Base-by-base conservation (phyloP, 2,888 invertebrate genomes). In the Coenonympha arcania region DNA sequence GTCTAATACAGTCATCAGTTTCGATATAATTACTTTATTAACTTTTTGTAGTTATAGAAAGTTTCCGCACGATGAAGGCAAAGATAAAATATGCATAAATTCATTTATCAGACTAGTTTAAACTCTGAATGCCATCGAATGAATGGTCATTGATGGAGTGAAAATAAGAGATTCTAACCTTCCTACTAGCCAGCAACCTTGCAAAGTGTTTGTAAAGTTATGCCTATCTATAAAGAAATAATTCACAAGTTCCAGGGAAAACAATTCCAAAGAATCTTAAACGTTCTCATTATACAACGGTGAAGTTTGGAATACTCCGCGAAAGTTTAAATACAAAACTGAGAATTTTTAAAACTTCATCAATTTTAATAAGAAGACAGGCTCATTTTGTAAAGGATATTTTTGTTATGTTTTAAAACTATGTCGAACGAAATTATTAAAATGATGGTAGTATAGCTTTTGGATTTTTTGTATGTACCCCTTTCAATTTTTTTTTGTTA, bases 211-310 rank as follows among this genome's bases (percentile, higher is more conserved):
- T 33, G 13, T 6, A 33, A 43, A 43, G n/a, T 43, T 15, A 33
- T 33, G 28, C 5, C 13, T 22, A 31, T 33, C 15, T 43, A 33
- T 9, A 13, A 15, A 33, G 20, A 33, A 24, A 42, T 30, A 42
- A 43, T 22, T 40, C 15, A 26, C 13, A 26, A 40, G 24, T 26
- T 40, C 16, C 24, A 24, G 13, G 16, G 36, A 36, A 50, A 53
- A 53, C 45, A 49, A 37, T 49, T 49, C 41, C 41, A 26, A 50
- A 47, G 50, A 50, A 50, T 50, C 47, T 50, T 43, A 41, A 50
- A 36, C 19, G 50, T 50, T 43, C 48, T 41, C 47, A 48, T 54
- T 50, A 50, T 24, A 48, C 26, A 48, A 42, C 41, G 36, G 15
- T 43, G 33, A 47, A 53, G 53, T 53, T 52, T 13, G 19, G 39